Conservation (phyloP, 2,113 vertebrate genomes). For the Peromyscus californicus region DNA sequence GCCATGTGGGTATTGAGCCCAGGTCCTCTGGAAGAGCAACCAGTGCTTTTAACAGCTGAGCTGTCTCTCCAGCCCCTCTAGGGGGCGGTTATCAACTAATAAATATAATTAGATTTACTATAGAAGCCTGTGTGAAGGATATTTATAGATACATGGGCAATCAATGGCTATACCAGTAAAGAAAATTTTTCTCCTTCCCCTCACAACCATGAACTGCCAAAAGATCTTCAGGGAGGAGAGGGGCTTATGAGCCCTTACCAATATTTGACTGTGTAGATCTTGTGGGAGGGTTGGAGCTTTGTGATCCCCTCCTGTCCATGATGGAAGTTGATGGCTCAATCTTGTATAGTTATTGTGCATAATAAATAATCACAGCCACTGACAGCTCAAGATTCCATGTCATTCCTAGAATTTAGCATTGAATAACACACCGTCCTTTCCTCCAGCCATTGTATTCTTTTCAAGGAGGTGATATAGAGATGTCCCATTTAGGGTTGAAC, state of each 20-base stretch:
- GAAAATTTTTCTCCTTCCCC: background rate
- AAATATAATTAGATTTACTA: background rate
- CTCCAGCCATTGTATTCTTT: background rate
- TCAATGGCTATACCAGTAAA: background rate
- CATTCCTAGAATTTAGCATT: background rate
- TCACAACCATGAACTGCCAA: background rate
- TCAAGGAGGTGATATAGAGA: background rate
- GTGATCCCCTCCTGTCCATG: background rate
- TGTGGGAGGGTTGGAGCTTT: background rate
- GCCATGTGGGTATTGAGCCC: background rate
- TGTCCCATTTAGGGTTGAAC: background rate
- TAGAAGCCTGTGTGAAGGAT: background rate
- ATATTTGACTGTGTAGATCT: background rate
- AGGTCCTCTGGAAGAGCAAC: background rate
- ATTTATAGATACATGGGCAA: background rate
- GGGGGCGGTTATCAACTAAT: background rate
- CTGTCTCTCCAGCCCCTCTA: background rate
- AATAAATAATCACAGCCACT: background rate
- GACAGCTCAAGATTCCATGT: background rate
- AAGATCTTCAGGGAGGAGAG: background rate
- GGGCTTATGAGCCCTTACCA: background rate
- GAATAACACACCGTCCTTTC: background rate
- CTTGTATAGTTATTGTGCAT: background rate
- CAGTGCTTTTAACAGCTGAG: background rate
- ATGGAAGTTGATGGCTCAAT: background rate